Evolutionary conservation across 2,888 invertebrate genomes (phyloP), one percentile per base, ranked within the genome.

Genomic region (Pristionchus arcanus): DNA sequence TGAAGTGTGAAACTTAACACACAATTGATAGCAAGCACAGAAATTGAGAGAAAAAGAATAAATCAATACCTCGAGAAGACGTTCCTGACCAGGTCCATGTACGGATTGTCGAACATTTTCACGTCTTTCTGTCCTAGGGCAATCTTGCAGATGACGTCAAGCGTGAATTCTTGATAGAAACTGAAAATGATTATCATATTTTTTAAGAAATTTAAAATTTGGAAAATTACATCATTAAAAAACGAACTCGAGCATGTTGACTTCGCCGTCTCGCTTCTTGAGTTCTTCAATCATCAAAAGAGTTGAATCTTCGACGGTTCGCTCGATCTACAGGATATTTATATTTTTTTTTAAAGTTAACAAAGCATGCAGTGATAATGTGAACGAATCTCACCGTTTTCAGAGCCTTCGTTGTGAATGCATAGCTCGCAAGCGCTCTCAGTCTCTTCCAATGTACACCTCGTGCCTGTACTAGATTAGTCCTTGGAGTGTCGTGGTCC

Each of bases 381-480:
- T n/a, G n/a, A n/a, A n/a, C 0, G 68, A 68, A 31, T 68, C 85
- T 74, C 53, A 92, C 92, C 53, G 90, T 59, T 83, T 90, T 92
- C 77, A 93, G 59, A 25, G 90, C 63, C 13, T 95, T 92, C 13
- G 95, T 94, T 19, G 96, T 96, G 92, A 96, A 96, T 2, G 96
- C 95, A 1, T 96, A 96, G 71, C 96, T 96, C 13, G 96, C 94
- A 11, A 96, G 94, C 19, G 95, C 94, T 49, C 96, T 93, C 19
- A 96, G 95, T 21, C 96, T 94, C 93, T 96, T 96, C 96, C 96
- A 96, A 28, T 96, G 94, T n/a, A 95, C 94, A 11, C 96, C 87
- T 5, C 95, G 93, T 1, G 91, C 95, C 93, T 94, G 93, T 90
- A 96, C 95, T 92, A 96, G 94, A 91, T 96, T 95, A 93, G 88